Base-by-base conservation (phyloP, 2,888 invertebrate genomes). In the Crematogaster levior region DNA sequence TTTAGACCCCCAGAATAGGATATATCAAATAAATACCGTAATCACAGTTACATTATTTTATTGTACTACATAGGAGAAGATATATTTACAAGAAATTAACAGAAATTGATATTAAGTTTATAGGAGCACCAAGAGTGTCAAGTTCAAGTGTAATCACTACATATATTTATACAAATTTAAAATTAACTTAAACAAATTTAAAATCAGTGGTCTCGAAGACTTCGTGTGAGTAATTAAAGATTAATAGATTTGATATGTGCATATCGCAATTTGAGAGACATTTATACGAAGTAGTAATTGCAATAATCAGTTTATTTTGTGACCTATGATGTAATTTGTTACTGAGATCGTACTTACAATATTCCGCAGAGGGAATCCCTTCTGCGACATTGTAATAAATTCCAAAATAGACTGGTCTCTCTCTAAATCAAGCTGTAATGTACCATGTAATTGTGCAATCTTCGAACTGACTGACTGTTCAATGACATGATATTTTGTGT, bases 241-340 rank as follows among this genome's bases (percentile, higher is more conserved):
- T 34, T 88, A 85, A 86, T 86, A 82, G 72, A 82, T 48, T 48
- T 63, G 72, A 84, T 74, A 84, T 65, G n/a, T 51, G 73, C 74
- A 70, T 77, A 65, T 81, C 46, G 66, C 61, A 79, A 53, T 77
- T 83, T 73, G 43, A 21, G n/a, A 74, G 65, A 63, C 21, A n/a
- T 30, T 37, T 18, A 24, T 65, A 68, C 63, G 18, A 18, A 12
- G 34, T 80, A 61, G 18, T 56, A 74, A 87, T 88, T 87, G 79
- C 66, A 86, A 84, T 75, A 81, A 88, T 51, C 21, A 21, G 30
- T 34, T 60, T 30, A 24, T 24, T 9, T 5, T 10, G 10, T n/a
- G 12, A n/a, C 37, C 37, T 63, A 21, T 43, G 40, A 21, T 56
- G 21, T 40, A 30, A 43, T 66, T 53, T 53, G 37, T 75, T 65